Evolutionary conservation across 1,140 invertebrate species (phyloP), one percentile per base, ranked within the genome.

Genomic region (Drosophila parabipectinata): DNA sequence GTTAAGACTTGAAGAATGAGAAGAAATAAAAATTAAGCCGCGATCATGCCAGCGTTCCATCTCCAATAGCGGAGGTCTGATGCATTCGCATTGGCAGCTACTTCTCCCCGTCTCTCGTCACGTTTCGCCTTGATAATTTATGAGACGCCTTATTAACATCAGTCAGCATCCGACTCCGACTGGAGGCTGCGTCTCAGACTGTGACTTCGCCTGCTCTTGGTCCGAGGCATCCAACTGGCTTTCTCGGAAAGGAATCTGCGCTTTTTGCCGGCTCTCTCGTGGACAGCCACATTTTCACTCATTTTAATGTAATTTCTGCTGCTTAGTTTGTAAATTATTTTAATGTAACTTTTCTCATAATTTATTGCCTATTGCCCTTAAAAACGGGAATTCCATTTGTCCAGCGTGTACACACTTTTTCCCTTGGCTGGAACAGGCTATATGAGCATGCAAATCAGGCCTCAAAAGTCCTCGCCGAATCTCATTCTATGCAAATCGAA

Each of bases 81-180:
- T 60, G 48, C 32, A 48, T 15, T 67, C 61, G 48, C 74, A 69
- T 61, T 81, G 72, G 55, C 72, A 59, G 69, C 59, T n/a, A 32
- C 54, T 58, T 71, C 73, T 53, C 68, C 48, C 55, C 63, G 53
- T 59, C 62, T 72, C 58, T 72, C 80, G 53, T 77, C 81, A 84
- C 81, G 81, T 84, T 84, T 81, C 54, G 83, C 79, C 72, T 75
- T 83, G 83, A 88, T 88, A 88, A 88, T 88, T 88, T 88, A 88
- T 88, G 83, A 89, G 83, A 88, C 83, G 83, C 83, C 83, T 88
- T 88, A 88, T 88, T 88, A 88, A 88, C 83, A 88, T 88, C 83
- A 88, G 79, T 77, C 83, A 79, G 76, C 55, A 71, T 71, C 60
- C 54, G 59, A n/a, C 34, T 28, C 9, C 54, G 30, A 26, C 47